Base-by-base conservation (phyloP, 1,140 invertebrate genomes). In the Melanaphis sacchari region DNA sequence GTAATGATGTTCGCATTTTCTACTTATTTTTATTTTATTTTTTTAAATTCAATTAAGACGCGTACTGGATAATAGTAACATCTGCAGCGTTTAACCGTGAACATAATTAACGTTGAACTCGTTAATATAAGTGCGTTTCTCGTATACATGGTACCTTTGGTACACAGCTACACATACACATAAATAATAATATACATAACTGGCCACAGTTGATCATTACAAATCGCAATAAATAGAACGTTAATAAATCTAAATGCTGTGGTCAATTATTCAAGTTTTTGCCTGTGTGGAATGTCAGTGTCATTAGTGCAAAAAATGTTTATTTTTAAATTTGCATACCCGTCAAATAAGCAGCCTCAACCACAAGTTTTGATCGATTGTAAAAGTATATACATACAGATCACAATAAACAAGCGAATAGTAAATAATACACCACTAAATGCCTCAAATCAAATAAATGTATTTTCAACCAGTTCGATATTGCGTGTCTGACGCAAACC, bases 1-100 rank as follows among this genome's bases (percentile, higher is more conserved):
- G 36, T n/a, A 81, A 40, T 84, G 38, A 40, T 40, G 38, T 40
- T 40, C 36, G 26, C 21, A 84, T 84, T 82, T 88, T 88, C 85
- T 88, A 88, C 85, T 31, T 5, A 54, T 31, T 15, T 90, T 49
- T 31, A 31, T 41, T 59, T 24, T 66, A 41, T 89, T 21, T 24
- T 89, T 8, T 11, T 1, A 41, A 66, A 90, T 66, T 91, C 59
- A 76, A 91, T 91, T 91, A 91, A 76, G 66, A 76, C 26, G 22
- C 31, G 90, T 66, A 76, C 43, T 66, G 43, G 31, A 91, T 49
- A 49, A 15, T 49, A 49, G 46, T 49, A 91, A 91, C 54, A 41
- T 66, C 90, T 76, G 38, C 87, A 49, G 88, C 90, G 90, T 59
- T 76, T 43, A 76, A 91, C 90, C 90, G 54, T 66, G 90, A 90